Evolutionary conservation across 2,888 invertebrate species (phyloP), one percentile per base, ranked within the genome.

Genomic region (Atherix ibis): DNA sequence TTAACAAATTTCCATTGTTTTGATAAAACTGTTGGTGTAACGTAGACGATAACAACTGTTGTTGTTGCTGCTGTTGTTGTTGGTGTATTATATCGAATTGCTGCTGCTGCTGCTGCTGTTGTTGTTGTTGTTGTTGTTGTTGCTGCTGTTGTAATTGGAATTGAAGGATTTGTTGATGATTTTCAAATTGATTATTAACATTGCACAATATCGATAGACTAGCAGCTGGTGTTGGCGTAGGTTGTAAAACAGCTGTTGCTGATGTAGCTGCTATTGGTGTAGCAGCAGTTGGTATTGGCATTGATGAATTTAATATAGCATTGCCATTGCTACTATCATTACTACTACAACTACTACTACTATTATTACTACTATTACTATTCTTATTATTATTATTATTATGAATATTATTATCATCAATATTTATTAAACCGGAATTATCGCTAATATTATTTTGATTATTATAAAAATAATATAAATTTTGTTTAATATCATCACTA

Each of bases 61-160:
- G 32, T 9, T 27, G 36, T 22, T 4, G 6, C 27, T 16, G 18
- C n/a, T 15, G 30, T 29, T 29, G 17, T 27, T 30, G 38, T 29
- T 35, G 31, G 25, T 35, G n/a, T n/a, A n/a, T n/a, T n/a, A n/a
- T n/a, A n/a, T n/a, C n/a, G n/a, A n/a, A n/a, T n/a, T n/a, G 24
- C 17, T 41, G 37, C 24, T 27, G 33, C 44, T 36, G 38, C 26
- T 33, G 27, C 13, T 39, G 31, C 14, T 32, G 18, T 19, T 39
- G 35, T 25, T 26, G 41, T 39, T 41, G 48, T 47, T 47, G 55
- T 52, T 36, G 56, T 53, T 31, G 56, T 54, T 29, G 53, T 43
- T 38, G 54, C 38, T 36, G 41, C 32, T 33, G 44, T 36, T 39
- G 53, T 48, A n/a, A 50, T 46, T 33, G 53, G 42, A 27, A 54